Conservation (phyloP, 2,797 vertebrate genomes). For the Enteromius thamalakanensis region DNA sequence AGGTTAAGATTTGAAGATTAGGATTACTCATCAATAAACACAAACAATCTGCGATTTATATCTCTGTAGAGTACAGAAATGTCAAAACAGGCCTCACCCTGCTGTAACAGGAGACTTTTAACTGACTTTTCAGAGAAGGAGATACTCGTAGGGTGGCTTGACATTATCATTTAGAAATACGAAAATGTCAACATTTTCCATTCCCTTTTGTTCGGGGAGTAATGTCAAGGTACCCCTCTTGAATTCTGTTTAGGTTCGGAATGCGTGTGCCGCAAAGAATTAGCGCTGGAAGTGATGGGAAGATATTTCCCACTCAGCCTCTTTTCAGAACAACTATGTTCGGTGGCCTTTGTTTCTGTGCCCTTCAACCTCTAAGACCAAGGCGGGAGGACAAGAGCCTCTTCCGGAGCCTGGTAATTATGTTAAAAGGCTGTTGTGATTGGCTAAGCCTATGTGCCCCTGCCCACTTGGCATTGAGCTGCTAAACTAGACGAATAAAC, state of each 20-base stretch:
- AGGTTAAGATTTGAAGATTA: constrained; percentile 53
- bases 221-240: constrained; percentile 17
- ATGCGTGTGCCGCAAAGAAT: background rate
- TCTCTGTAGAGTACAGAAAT: constrained; percentile 42
- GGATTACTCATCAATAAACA: constrained; percentile 49
- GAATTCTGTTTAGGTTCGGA: constrained; percentile 5
- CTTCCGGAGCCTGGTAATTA: constrained; percentile 57
- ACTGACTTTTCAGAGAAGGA: constrained; percentile 7
- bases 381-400: constrained; percentile 44
- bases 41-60: constrained; percentile 31
- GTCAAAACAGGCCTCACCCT: constrained; percentile 20
- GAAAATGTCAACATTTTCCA: constrained; percentile 52
- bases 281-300: constrained; percentile 12
- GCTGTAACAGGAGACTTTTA: constrained; percentile 2
- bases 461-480: constrained; percentile 15
- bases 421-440: constrained; percentile 66
- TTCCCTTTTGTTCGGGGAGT: background rate
- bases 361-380: constrained; percentile 38
- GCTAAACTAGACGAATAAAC: constrained; percentile 11
- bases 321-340: constrained; percentile 20
- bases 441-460: constrained; percentile 45
- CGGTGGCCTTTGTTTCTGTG: constrained; percentile 6
- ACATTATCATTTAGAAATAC: constrained; percentile 49
- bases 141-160: constrained; percentile 9
- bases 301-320: constrained; percentile 28